Evolutionary conservation across 2,888 invertebrate species (phyloP).

Genomic region (Tetheella fluctuosa): DNA sequence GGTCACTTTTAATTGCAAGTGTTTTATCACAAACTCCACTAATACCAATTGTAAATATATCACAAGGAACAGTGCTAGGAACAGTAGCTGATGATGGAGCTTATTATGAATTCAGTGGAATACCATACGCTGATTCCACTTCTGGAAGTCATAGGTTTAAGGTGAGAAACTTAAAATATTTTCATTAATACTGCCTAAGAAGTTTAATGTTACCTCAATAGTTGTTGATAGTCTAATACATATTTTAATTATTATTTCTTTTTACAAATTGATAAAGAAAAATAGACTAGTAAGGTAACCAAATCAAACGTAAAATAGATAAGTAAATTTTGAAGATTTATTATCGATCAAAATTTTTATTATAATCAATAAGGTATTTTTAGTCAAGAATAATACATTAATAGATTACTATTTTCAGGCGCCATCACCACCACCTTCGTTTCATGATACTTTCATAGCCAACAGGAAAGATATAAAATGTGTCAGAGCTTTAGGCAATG

Average conservation of each 20-base stretch:
- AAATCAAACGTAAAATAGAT: too few relatives aligned
- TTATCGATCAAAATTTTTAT: too few relatives aligned
- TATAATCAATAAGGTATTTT: neutral
- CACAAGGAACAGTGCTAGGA: slow-evolving; percentile 64
- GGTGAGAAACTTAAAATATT: slow-evolving; percentile 42
- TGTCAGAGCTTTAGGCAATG: slow-evolving; percentile 57
- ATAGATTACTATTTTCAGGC: slow-evolving; percentile 59
- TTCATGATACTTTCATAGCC: slow-evolving; percentile 58
- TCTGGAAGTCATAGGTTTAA: slow-evolving; percentile 68
- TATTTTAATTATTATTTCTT: too few relatives aligned
- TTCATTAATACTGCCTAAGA: neutral
- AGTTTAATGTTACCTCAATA: too few relatives aligned
- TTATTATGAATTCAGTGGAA: slow-evolving; percentile 66
- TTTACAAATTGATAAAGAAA: too few relatives aligned
- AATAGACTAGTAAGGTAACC: too few relatives aligned
- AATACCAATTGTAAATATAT: slow-evolving; percentile 47
- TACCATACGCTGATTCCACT: slow-evolving; percentile 73
- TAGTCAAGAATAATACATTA: too few relatives aligned
- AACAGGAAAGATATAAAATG: slow-evolving; percentile 64
- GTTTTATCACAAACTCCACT: slow-evolving; percentile 34
- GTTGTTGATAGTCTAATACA: too few relatives aligned
- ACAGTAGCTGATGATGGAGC: slow-evolving; percentile 46
- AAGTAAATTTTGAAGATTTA: too few relatives aligned
- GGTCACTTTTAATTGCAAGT: slow-evolving; percentile 33
- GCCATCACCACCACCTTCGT: slow-evolving; percentile 62